Evolutionary conservation across 2,888 invertebrate genomes (phyloP), one percentile per base, ranked within the genome.

Genomic region (Steinernema hermaphroditum): DNA sequence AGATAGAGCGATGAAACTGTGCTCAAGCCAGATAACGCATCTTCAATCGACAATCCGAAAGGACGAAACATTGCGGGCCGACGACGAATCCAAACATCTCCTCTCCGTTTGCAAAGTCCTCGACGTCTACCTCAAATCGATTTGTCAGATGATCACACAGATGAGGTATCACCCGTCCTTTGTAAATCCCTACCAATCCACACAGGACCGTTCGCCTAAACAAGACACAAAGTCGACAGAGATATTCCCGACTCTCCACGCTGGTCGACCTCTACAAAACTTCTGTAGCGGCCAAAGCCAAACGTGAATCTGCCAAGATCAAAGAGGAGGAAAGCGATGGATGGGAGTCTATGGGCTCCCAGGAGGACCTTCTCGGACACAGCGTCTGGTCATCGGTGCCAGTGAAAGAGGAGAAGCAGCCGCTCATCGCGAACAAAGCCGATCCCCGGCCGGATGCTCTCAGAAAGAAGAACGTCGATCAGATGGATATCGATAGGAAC

Each of bases 1-100:
- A 81, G 79, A 81, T 70, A 62, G 69, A 41, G 79, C 81, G 4
- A 71, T 81, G 44, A 68, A 70, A n/a, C 75, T 81, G 22, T 80
- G 80, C 68, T 70, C 72, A 4, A 74, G 72, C 34, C 37, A 81
- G 49, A 76, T 80, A 12, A 68, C 41, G 19, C 62, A 69, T 27
- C 54, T 80, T 6, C 73, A 76, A 34, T 19, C 46, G 6, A 71
- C 71, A 43, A 70, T 82, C 19, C 49, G 70, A 24, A 57, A 69
- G 2, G 80, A 80, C 22, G 44, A 62, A 32, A 69, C 62, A 1
- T 62, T 80, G 19, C 75, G 80, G 16, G 43, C 34, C 2, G 72
- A 43, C 27, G 80, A 80, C 50, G 82, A 82, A 57, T 34, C 37
- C 8, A 68, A 32, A 22, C 81, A 82, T 44, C 68, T 80, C 14